Percentiles rank a stretch among this genome's conserved stretches.
Evolutionary conservation across 2,888 invertebrate genomes (phyloP).

Genomic region (Oscheius myriophilus): DNA sequence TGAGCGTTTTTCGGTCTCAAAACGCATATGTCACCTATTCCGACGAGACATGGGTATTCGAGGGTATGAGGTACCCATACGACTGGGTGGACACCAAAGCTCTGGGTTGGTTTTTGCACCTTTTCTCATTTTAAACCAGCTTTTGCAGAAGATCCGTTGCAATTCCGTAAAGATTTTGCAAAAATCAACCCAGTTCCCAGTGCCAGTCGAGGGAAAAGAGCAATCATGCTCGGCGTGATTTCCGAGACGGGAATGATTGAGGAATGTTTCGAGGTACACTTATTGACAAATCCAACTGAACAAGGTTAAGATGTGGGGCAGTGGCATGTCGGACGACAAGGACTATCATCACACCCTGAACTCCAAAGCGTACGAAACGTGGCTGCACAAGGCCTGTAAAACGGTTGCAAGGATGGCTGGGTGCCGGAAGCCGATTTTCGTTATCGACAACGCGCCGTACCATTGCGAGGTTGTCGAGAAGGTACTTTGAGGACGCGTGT

Average conservation of each 20-base stretch:
- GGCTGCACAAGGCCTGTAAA: neutral
- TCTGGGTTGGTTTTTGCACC: neutral
- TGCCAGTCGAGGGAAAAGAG: neutral
- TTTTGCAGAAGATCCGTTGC: conserved; percentile 1
- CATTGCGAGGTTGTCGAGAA: neutral
- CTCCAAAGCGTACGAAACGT: neutral
- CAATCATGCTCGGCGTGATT: neutral
- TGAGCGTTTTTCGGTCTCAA: neutral
- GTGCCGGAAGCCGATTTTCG: neutral
- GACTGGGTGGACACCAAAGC: neutral
- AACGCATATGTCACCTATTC: neutral
- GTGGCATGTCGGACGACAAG: neutral
- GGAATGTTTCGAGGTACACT: neutral
- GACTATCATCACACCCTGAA: neutral
- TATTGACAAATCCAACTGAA: too few species aligned
- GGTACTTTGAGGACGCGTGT: neutral
- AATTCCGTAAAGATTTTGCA: neutral
- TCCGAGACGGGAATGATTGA: neutral
- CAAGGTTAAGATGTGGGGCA: neutral
- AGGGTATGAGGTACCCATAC: neutral
- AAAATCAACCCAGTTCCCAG: neutral
- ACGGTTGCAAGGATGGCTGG: too few species aligned
- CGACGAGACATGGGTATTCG: neutral
- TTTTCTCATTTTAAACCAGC: neutral
- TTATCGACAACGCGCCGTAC: conserved; percentile 1